Conservation (phyloP, 2,797 vertebrate genomes). For the Zalophus californianus region DNA sequence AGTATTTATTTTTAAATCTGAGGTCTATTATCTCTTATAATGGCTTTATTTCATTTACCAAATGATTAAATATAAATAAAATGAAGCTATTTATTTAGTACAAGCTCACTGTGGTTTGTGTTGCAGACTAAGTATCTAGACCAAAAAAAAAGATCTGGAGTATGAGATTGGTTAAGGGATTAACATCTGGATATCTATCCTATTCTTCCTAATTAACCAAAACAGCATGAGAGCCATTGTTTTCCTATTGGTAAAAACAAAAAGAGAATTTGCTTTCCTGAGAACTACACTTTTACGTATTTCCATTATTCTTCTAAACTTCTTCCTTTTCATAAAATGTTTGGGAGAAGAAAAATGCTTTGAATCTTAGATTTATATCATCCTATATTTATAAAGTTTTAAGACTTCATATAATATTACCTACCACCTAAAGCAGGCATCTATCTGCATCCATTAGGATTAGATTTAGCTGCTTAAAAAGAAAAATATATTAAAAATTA, state of each 20-base stretch:
- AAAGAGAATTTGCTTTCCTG: constrained; percentile 24
- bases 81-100: constrained; percentile 45
- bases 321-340: constrained; percentile 18
- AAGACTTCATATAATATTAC: background rate
- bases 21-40: constrained; percentile 55
- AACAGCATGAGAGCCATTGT: background rate
- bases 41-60: constrained; percentile 62
- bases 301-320: background rate
- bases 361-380: constrained; percentile 25
- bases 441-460: background rate
- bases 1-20: constrained; percentile 66
- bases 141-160: constrained; percentile 54
- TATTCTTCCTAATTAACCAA: constrained; percentile 23
- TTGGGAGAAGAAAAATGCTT: background rate
- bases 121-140: background rate
- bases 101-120: constrained; percentile 29
- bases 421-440: background rate
- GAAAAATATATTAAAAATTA: background rate
- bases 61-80: constrained; percentile 66
- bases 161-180: background rate
- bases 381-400: background rate
- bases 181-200: background rate
- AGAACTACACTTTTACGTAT: background rate
- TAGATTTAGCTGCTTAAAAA: background rate
- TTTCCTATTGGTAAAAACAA: constrained; percentile 16